Percentiles rank a stretch among this genome's conserved stretches.
Conservation (phyloP, 1,140 invertebrate species). For the Drosophila mayri region DNA sequence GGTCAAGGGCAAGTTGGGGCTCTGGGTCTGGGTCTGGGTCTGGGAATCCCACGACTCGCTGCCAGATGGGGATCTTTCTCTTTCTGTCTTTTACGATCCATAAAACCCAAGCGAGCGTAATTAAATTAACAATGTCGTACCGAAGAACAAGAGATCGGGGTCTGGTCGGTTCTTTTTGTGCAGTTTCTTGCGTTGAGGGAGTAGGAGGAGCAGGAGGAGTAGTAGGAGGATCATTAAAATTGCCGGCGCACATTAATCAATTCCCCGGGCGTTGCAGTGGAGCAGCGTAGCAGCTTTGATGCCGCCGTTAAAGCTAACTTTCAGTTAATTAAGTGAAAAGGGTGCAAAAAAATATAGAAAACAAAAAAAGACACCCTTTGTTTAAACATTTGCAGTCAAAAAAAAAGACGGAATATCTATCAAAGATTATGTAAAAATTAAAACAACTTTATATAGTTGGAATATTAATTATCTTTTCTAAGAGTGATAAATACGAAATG, state of each 20-base stretch:
- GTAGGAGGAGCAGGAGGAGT: neutral
- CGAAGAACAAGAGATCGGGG: slow-evolving; percentile 42
- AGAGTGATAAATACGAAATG: too few relatives aligned
- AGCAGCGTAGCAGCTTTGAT: slow-evolving; percentile 52
- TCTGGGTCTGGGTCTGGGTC: slow-evolving; percentile 1
- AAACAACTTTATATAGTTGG: neutral
- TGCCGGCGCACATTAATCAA: slow-evolving; percentile 60
- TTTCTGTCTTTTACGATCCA: slow-evolving; percentile 31
- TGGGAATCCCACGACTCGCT: slow-evolving; percentile 17
- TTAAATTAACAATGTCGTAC: slow-evolving; percentile 71
- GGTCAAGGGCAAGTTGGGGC: slow-evolving; percentile 20
- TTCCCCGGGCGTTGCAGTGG: slow-evolving; percentile 13
- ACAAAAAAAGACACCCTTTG: neutral
- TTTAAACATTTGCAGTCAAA: slow-evolving; percentile 25
- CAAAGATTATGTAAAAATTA: too few relatives aligned
- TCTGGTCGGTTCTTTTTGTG: neutral
- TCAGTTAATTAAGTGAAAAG: slow-evolving; percentile 49
- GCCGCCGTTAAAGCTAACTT: slow-evolving; percentile 37
- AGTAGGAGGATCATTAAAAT: slow-evolving; percentile 26
- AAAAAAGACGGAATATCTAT: neutral
- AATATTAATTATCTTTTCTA: too few relatives aligned
- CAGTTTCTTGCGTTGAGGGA: neutral
- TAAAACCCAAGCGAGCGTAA: slow-evolving; percentile 51
- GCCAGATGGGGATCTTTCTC: slow-evolving; percentile 24
- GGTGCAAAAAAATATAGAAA: neutral